A percentile compares a stretch with the other conserved stretches of the same genome.
Conservation (phyloP, 2,113 vertebrate species). For the Gavialis gangeticus region DNA sequence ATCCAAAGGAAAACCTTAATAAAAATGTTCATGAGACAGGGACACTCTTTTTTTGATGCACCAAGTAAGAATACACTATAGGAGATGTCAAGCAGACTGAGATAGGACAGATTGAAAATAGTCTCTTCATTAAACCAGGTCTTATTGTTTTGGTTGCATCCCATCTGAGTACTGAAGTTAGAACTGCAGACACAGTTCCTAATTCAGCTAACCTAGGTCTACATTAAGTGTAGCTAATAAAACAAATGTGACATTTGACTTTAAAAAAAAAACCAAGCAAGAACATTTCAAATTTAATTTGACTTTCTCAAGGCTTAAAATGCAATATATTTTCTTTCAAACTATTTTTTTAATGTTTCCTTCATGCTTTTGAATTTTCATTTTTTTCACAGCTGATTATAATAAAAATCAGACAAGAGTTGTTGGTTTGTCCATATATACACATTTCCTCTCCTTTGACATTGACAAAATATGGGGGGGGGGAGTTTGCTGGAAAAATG, state of each 20-base stretch:
- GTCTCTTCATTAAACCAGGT: neutral
- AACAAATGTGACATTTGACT: too few species aligned
- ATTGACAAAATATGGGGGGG: too few species aligned
- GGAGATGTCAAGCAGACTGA: neutral
- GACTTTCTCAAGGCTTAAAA: neutral
- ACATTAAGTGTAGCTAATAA: neutral
- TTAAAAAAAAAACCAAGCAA: neutral
- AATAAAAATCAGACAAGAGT: neutral
- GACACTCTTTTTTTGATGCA: neutral
- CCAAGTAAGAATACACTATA: neutral
- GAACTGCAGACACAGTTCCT: neutral
- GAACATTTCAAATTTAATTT: neutral
- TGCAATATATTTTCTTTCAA: neutral
- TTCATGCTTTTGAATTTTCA: too few species aligned
- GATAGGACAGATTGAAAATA: neutral
- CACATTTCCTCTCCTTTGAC: too few species aligned
- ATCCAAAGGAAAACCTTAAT: neutral
- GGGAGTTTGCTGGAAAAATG: too few species aligned
- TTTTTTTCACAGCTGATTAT: fast-evolving
- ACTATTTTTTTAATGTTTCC: neutral
- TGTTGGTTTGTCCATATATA: too few species aligned
- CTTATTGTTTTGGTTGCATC: neutral
- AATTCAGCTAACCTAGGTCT: neutral
- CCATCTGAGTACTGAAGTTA: neutral
- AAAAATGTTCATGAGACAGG: neutral